Evolutionary conservation across 2,797 vertebrate genomes (phyloP), one percentile per base, ranked within the genome.

Genomic region (Tadarida brasiliensis): DNA sequence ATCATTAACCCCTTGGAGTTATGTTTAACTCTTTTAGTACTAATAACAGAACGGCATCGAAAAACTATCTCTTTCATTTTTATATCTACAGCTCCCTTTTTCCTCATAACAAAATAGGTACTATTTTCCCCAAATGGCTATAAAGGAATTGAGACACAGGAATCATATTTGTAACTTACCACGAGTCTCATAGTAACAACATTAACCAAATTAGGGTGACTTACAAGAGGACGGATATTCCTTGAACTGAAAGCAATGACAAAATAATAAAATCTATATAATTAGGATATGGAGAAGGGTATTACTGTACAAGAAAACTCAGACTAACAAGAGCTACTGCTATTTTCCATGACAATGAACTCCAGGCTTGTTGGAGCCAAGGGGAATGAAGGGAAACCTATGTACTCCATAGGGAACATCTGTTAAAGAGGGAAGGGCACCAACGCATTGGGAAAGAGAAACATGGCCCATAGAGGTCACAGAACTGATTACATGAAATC

Each of bases 111-210:
- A 51, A 24, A 28, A 78, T 26, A 89, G 17, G 7, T 24, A 91
- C 85, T 80, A 90, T 86, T 82, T 92, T 20, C 24, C 51, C 11
- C 12, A 89, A 89, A 67, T 71, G 39, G 24, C 11, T 90, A 76
- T n/a, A 70, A 96, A 93, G 47, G 14, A 71, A 86, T 47, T 54
- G 83, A 92, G 91, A 90, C 22, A 56, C 3, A 86, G 78, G 92
- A 91, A 63, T 81, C 65, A 82, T 82, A 78, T 56, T 47, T 84
- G 47, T 49, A 82, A 92, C 39, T 73, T 68, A 76, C 35, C 86
- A 88, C 87, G 63, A 20, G 4, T 87, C 17, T 92, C 63, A 76
- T 28, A 73, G 49, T 82, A 82, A 33, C 24, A 90, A 65, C 26
- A 78, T 39, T 68, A 97, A 77, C 7, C 68, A 73, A 49, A 73